phyloP scores from a whole-genome alignment of 2,888 invertebrate genomes.

The Gisinianus flammeolus region DNA sequence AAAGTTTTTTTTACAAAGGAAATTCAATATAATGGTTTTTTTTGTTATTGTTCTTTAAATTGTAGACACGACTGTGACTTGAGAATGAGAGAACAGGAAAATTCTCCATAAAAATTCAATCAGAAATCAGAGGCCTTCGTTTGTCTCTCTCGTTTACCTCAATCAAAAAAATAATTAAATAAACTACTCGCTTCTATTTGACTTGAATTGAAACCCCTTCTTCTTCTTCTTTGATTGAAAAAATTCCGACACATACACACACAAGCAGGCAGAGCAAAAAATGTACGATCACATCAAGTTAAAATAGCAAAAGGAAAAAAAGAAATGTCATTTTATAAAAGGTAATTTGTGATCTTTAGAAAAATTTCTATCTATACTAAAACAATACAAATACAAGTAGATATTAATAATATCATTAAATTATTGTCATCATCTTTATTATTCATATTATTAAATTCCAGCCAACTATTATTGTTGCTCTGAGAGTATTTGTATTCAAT shows the following conservation, averaged over 20 bases:
- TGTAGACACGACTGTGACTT: constrained; percentile 50
- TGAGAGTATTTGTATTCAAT: no score
- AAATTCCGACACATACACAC: neutral
- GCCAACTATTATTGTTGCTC: no score
- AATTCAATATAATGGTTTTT: neutral
- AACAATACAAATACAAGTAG: no score
- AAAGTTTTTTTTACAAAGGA: constrained; percentile 13
- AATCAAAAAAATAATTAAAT: neutral
- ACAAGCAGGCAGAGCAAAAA: constrained; percentile 5
- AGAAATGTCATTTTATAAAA: no score
- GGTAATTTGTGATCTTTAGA: no score
- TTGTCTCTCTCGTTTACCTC: constrained; percentile 42
- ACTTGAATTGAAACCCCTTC: constrained; percentile 4
- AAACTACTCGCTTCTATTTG: neutral
- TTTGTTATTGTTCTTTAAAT: constrained; percentile 16
- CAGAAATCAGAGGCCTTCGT: constrained; percentile 47
- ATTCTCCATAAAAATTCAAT: constrained; percentile 19
- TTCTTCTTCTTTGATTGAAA: constrained; percentile 10
- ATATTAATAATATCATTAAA: no score
- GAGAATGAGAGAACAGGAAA: constrained; percentile 13
- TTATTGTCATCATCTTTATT: no score
- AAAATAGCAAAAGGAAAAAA: no score
- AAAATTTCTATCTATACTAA: no score
- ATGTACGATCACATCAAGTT: no score
- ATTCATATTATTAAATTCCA: no score